A percentile compares a stretch with the other conserved stretches of the same genome.
Evolutionary conservation across 2,797 vertebrate species (phyloP).

Genomic region (Bovichtus diacanthus): DNA sequence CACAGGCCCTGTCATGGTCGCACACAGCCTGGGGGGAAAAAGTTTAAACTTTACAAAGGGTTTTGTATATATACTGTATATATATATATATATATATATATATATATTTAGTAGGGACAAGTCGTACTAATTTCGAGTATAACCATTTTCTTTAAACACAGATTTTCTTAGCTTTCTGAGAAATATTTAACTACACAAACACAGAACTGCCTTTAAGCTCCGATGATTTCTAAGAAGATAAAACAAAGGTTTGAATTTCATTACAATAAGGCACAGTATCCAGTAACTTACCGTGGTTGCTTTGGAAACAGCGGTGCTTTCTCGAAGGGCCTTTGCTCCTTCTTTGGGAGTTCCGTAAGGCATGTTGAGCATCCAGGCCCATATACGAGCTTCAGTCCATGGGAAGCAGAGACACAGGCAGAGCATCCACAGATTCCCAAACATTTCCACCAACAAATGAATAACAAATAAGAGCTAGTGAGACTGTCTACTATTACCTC

Average conservation of each 20-base stretch:
- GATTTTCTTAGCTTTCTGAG: neutral
- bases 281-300: constrained; percentile 69
- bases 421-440: constrained; percentile 65
- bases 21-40: constrained; percentile 70
- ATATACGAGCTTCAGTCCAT: constrained; percentile 78
- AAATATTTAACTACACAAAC: neutral
- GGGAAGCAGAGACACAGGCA: constrained; percentile 70
- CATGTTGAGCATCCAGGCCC: constrained; percentile 90
- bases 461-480: neutral
- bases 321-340: constrained; percentile 58
- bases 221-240: too few relatives aligned
- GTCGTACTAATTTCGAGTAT: neutral
- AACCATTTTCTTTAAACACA: neutral
- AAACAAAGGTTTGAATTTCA: neutral
- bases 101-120: neutral
- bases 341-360: constrained; percentile 83
- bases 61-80: neutral
- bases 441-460: constrained; percentile 56
- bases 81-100: too few relatives aligned
- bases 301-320: constrained; percentile 51
- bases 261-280: neutral
- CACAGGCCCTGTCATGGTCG: constrained; percentile 81
- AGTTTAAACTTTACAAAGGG: neutral
- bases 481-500: neutral
- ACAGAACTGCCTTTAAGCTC: neutral